These are phyloP conservation scores for Pedionomus torquatus DNA, from an alignment of 2,113 vertebrate species.

Conservation along the genomic window DNA sequence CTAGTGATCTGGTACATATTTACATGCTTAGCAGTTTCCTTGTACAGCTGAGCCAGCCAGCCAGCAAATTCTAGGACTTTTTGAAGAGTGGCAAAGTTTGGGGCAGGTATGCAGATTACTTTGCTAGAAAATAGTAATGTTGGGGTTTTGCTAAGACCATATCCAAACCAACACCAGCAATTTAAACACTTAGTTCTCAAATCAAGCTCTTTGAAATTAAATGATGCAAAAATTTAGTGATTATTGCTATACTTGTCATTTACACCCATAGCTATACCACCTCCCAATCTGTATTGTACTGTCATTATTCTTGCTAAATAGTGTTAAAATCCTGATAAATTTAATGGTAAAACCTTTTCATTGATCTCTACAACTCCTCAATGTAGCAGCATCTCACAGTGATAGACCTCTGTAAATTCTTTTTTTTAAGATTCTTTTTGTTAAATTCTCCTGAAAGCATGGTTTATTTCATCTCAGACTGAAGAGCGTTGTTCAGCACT, in stretches of 20 bases:
- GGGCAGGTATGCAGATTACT: background rate
- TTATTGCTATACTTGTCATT: background rate
- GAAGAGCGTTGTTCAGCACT: background rate
- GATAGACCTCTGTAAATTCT: background rate
- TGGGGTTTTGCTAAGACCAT: background rate
- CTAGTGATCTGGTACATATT: slow-evolving; percentile 4
- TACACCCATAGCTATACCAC: background rate
- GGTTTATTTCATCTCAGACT: background rate
- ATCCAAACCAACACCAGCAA: background rate
- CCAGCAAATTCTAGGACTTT: background rate
- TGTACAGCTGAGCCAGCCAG: background rate
- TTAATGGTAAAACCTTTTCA: background rate
- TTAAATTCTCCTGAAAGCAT: background rate
- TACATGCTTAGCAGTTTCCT: background rate
- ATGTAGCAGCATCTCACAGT: background rate
- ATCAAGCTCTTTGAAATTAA: background rate
- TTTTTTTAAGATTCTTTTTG: background rate
- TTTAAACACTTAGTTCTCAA: background rate
- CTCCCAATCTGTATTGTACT: background rate
- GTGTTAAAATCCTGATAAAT: background rate
- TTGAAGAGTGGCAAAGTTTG: background rate
- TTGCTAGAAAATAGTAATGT: background rate
- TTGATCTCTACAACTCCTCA: background rate
- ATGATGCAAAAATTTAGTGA: background rate
- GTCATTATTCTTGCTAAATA: background rate